Evolutionary conservation across 2,888 invertebrate species (phyloP).

Genomic region (Acanthosepion lycidas): DNA sequence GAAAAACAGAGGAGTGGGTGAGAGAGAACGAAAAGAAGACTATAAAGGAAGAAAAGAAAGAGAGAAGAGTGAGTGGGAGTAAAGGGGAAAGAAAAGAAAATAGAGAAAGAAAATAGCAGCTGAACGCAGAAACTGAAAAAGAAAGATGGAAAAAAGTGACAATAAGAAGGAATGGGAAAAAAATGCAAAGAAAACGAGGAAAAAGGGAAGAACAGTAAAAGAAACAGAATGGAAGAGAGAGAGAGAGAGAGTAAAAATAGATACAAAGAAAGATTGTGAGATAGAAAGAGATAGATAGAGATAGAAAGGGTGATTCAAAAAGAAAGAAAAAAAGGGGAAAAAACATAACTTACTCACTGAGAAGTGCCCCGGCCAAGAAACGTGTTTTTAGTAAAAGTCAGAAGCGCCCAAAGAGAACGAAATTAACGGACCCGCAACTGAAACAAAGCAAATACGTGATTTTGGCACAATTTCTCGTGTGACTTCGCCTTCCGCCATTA

Average conservation of each 20-base stretch:
- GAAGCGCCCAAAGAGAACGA: background rate
- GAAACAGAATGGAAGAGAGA: too few species aligned
- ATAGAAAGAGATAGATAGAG: too few species aligned
- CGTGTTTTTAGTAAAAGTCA: background rate
- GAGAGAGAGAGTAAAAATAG: too few species aligned
- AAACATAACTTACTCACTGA: too few species aligned
- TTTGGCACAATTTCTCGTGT: background rate
- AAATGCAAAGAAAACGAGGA: background rate
- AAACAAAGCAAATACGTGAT: background rate
- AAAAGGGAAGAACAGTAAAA: background rate
- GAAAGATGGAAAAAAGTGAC: background rate
- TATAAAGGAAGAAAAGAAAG: background rate
- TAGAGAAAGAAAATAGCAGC: too few species aligned
- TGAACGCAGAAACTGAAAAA: too few species aligned
- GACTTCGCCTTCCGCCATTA: background rate
- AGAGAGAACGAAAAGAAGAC: background rate
- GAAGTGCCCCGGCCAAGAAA: background rate
- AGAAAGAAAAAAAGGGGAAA: too few species aligned
- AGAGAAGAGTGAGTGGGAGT: background rate
- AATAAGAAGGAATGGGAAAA: background rate
- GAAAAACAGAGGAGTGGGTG: background rate
- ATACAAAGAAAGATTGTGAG: background rate
- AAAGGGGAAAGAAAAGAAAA: too few species aligned
- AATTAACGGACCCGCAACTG: background rate
- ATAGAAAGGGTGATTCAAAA: too few species aligned